These are phyloP conservation scores for Chaetoderma sp. DNA, from an alignment of 2,888 invertebrate genomes.

Conservation along the genomic window DNA sequence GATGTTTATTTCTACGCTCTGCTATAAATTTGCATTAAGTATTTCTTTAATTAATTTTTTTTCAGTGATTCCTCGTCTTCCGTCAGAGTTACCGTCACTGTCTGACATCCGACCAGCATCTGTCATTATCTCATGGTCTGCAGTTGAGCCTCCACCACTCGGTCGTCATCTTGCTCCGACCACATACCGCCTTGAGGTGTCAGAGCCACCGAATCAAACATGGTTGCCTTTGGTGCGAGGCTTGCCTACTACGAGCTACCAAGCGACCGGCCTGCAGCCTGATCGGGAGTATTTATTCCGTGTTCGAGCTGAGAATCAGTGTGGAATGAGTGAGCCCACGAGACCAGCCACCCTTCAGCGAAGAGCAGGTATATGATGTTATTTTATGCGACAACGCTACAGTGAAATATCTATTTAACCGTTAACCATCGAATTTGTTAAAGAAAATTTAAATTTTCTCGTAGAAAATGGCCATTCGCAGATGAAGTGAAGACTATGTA, in stretches of 20 bases:
- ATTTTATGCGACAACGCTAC: too few relatives aligned
- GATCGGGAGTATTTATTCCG: conserved; percentile 96
- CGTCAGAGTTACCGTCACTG: conserved; percentile 53
- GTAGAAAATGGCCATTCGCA: too few relatives aligned
- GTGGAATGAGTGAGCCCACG: conserved; percentile 95
- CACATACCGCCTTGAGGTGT: conserved; percentile 60
- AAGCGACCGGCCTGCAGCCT: conserved; percentile 77
- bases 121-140: conserved; percentile 53
- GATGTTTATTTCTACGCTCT: too few relatives aligned
- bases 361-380: conserved; percentile 46
- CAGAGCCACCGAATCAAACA: conserved; percentile 75
- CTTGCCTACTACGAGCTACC: conserved; percentile 52
- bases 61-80: conserved; percentile 56
- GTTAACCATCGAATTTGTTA: too few relatives aligned
- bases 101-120: conserved; percentile 52
- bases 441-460: too few relatives aligned
- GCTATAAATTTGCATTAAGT: too few relatives aligned
- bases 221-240: conserved; percentile 76
- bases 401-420: too few relatives aligned
- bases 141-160: conserved; percentile 51
- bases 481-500: too few relatives aligned
- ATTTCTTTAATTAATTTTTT: too few relatives aligned
- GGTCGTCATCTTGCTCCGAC: conserved; percentile 71
- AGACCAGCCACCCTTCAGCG: conserved; percentile 77
- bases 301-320: conserved; percentile 95